These are phyloP conservation scores for Brachylomia viminalis DNA, from an alignment of 2,888 invertebrate species.

Conservation along the genomic window DNA sequence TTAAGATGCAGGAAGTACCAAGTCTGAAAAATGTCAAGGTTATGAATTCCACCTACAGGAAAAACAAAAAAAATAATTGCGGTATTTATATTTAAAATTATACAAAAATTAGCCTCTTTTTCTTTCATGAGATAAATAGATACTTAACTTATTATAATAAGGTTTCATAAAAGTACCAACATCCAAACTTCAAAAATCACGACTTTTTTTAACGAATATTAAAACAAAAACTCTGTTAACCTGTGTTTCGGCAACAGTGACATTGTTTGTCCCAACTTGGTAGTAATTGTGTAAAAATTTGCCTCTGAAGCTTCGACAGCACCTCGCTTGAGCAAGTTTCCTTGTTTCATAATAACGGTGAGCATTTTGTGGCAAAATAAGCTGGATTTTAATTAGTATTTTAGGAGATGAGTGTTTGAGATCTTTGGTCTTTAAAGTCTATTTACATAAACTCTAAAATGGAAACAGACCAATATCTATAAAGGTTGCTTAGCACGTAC, in stretches of 20 bases:
- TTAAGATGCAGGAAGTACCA: not conserved
- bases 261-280: slow-evolving; percentile 48
- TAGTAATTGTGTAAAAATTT: slow-evolving; percentile 62
- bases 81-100: not conserved
- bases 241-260: slow-evolving; percentile 38
- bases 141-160: not conserved
- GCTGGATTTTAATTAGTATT: slow-evolving; percentile 25
- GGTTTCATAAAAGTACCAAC: not conserved
- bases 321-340: slow-evolving; percentile 69
- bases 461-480: not conserved
- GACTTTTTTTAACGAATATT: slow-evolving; percentile 32
- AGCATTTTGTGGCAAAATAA: slow-evolving; percentile 34
- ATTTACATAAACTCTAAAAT: not conserved
- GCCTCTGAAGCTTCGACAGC: slow-evolving; percentile 39
- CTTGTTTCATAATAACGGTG: slow-evolving; percentile 71
- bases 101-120: not conserved
- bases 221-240: slow-evolving; percentile 45
- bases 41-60: not conserved
- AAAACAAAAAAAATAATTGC: not conserved
- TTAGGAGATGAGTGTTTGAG: not conserved
- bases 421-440: not conserved
- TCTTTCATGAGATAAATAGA: not conserved
- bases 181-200: slow-evolving; percentile 6
- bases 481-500: not conserved
- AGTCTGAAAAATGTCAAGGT: not conserved